Evolutionary conservation across 2,113 vertebrate species (phyloP), one percentile per base, ranked within the genome.

Genomic region (Colius striatus): DNA sequence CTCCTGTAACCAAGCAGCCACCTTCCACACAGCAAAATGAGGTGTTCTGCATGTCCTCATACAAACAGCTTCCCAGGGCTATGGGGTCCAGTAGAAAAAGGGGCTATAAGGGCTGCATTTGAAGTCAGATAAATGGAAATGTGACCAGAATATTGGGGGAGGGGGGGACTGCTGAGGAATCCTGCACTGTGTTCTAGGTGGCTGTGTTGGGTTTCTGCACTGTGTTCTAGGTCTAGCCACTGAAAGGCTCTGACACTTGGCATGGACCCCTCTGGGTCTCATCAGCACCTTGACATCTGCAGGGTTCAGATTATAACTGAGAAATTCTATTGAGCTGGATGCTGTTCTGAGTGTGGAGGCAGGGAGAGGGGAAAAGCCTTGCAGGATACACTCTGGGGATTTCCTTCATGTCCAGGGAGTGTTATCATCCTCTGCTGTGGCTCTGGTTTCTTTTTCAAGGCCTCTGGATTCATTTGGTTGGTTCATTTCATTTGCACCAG

Each of bases 1-100:
- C 57, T 41, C 47, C 34, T 34, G 16, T 25, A 60, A 27, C 27
- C 51, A 61, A 78, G 53, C 0, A 0, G 0, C 10, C 34, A 11
- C 13, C 45, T 15, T 63, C n/a, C 30, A 79, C 36, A 72, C 9
- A 21, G n/a, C 0, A 1, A 90, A 65, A 22, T 12, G 38, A 26
- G 8, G 45, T 27, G 41, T 41, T 55, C 32, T 41, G 27, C 9
- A 9, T 23, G 63, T 60, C 51, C 57, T n/a, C 9, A 10, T 22
- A 62, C 30, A 58, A 57, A 41, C 53, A 60, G 25, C 10, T 81
- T 47, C 30, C 47, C 26, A 38, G 15, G 12, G 23, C n/a, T 30
- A 10, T 4, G 45, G 5, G 10, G 25, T 58, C 25, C 25, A 65
- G 38, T 16, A 93, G 47, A 41, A 47, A 50, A 66, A 70, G 36